These are phyloP conservation scores for Mesorhabditis spiculigera DNA, from an alignment of 2,888 invertebrate species.

Conservation along the genomic window DNA sequence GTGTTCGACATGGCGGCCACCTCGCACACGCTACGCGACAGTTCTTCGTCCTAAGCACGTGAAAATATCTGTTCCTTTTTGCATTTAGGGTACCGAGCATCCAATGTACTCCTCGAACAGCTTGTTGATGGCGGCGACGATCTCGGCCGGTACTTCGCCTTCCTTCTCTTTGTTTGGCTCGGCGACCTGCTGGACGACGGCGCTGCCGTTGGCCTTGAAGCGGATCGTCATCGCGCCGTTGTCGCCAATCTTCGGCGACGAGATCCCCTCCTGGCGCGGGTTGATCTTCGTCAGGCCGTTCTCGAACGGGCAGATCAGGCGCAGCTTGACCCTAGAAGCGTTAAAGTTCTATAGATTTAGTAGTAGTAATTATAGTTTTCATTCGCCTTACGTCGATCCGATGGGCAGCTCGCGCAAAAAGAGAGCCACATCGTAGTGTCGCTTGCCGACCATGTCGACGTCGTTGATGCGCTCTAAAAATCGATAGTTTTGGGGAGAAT, in stretches of 20 bases:
- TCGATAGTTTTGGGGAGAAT: too few species aligned
- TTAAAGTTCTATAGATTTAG: background rate
- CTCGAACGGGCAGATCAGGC: constrained; percentile 84
- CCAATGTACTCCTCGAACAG: constrained; percentile 91
- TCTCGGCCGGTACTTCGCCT: constrained; percentile 69
- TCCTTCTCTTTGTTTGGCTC: background rate
- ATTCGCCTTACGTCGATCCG: constrained; percentile 66
- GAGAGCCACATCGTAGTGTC: constrained; percentile 95
- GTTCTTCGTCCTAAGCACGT: constrained; percentile 75
- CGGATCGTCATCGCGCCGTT: constrained; percentile 87
- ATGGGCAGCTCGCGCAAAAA: constrained; percentile 85
- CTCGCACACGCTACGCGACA: constrained; percentile 85
- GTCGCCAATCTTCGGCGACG: constrained; percentile 62
- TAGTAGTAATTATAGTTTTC: too few species aligned
- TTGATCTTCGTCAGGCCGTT: constrained; percentile 85
- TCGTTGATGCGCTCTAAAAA: constrained; percentile 64
- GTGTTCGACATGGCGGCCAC: constrained; percentile 65
- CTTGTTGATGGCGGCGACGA: constrained; percentile 83
- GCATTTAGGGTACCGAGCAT: constrained; percentile 59
- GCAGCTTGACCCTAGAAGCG: constrained; percentile 73
- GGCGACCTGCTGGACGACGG: constrained; percentile 76
- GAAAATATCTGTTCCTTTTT: background rate
- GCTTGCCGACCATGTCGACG: constrained; percentile 77
- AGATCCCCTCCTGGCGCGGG: constrained; percentile 64
- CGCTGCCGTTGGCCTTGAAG: constrained; percentile 86